These are phyloP conservation scores for Darevskia nairensis DNA, from an alignment of 2,797 vertebrate species.

Conservation along the genomic window DNA sequence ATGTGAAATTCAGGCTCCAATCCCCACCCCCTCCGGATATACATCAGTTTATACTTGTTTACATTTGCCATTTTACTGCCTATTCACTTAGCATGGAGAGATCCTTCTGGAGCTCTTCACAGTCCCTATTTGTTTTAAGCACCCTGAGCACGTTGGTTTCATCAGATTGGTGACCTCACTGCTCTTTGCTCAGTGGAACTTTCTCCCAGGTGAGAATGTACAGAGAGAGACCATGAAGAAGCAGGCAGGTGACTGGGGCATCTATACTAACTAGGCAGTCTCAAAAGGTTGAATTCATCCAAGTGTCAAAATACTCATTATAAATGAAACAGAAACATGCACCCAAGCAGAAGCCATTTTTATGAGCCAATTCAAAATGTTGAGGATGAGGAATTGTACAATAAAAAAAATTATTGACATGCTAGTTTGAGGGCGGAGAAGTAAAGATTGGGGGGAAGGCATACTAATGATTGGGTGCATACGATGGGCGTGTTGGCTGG, in stretches of 20 bases:
- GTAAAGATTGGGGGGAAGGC: not conserved
- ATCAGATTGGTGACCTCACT: too few species aligned
- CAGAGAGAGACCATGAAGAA: not conserved
- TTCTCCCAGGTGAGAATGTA: too few species aligned
- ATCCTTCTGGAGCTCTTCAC: too few species aligned
- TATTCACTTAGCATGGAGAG: too few species aligned
- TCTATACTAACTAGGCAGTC: not conserved
- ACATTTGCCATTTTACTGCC: too few species aligned
- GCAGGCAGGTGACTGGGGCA: not conserved
- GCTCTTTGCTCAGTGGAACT: too few species aligned
- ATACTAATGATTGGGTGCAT: not conserved
- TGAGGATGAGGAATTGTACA: slow-evolving; percentile 42
- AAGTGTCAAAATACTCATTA: slow-evolving; percentile 44
- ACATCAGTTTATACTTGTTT: too few species aligned
- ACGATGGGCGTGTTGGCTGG: not conserved
- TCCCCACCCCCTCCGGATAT: too few species aligned
- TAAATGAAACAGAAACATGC: slow-evolving; percentile 47
- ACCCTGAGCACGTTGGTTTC: too few species aligned
- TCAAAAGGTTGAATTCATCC: slow-evolving; percentile 29
- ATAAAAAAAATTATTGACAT: slow-evolving; percentile 50
- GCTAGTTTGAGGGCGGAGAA: slow-evolving; percentile 28
- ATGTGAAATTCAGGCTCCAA: too few species aligned
- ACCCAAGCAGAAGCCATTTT: slow-evolving; percentile 40
- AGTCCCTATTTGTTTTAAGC: too few species aligned
- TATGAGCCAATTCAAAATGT: slow-evolving; percentile 54